Base-by-base conservation (phyloP, 2,113 vertebrate species). In the Nothobranchius furzeri region DNA sequence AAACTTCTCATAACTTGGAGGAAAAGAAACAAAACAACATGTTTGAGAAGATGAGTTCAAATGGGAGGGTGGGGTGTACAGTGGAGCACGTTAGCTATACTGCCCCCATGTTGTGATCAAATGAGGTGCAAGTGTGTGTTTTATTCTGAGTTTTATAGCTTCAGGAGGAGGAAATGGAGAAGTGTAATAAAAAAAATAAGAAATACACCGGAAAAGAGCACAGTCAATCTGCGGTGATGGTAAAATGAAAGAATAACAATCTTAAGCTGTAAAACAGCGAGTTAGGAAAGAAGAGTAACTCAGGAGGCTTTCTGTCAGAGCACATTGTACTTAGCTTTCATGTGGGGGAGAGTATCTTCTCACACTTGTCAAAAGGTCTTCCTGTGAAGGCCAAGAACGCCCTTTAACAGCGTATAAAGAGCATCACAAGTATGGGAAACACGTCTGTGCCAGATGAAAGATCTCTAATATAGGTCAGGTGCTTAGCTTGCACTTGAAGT, bases 371-470 rank as follows among this genome's bases (percentile, higher is more conserved):
- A 89, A 67, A 83, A 55, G 65, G 50, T 53, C 81, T 82, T 77
- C 73, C 69, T 82, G 71, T 79, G 68, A 79, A 83, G 81, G 77
- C 86, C 76, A 77, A 84, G 79, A 82, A 85, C 81, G 81, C 88
- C 87, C 82, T 86, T 81, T 78, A 78, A 81, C 72, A 57, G 46
- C 35, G 63, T 61, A 50, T 68, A 60, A 77, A 70, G 83, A 85
- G 78, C 79, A 76, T 83, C 68, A 52, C 79, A 76, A 74, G 63
- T 67, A 86, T 86, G 85, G 74, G 76, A 79, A 83, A 78, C 87
- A 84, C 72, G 78, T 88, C 76, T 68, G 75, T 56, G 60, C 48
- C 0, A 84, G 85, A 90, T 89, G 62, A 90, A 88, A 88, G 83
- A 73, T 82, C 55, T 82, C 57, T 75, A 68, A 88, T 83, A 76